Evolutionary conservation across 2,113 vertebrate genomes (phyloP).

Genomic region (Camelus dromedarius): DNA sequence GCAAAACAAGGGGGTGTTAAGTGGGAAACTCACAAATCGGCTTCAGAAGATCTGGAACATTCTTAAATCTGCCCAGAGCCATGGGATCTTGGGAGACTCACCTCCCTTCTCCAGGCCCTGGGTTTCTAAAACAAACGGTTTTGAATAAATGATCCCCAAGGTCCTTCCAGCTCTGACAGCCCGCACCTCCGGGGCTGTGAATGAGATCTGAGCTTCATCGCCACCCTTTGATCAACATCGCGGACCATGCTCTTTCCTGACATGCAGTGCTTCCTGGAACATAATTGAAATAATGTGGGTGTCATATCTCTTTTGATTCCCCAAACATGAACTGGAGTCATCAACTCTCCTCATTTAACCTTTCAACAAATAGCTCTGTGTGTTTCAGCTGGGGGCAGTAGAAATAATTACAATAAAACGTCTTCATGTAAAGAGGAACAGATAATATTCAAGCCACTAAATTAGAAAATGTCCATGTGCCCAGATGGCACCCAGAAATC

Average conservation of each 20-base stretch:
- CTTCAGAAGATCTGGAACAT: not conserved
- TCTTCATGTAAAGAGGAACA: slow-evolving; percentile 73
- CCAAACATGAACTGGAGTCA: slow-evolving; percentile 45
- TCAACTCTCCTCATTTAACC: slow-evolving; percentile 81
- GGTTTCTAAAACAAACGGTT: not conserved
- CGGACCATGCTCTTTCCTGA: not conserved
- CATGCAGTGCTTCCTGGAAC: slow-evolving; percentile 58
- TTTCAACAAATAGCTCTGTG: slow-evolving; percentile 82
- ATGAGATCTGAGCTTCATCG: not conserved
- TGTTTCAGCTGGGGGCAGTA: slow-evolving; percentile 74
- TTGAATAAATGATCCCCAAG: not conserved
- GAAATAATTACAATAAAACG: slow-evolving; percentile 83
- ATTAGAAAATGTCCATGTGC: slow-evolving; percentile 82
- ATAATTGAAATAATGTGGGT: slow-evolving; percentile 63
- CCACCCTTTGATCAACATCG: slow-evolving; percentile 43
- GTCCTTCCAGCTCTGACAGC: not conserved
- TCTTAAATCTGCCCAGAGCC: not conserved
- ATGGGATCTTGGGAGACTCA: not conserved
- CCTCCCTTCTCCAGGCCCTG: not conserved
- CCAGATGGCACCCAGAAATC: slow-evolving; percentile 83
- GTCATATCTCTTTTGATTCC: slow-evolving; percentile 71
- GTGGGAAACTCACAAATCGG: not conserved
- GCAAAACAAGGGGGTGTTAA: not conserved
- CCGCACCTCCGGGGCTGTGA: not conserved
- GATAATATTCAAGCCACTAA: slow-evolving; percentile 75